A percentile compares a stretch with the other conserved stretches of the same genome.
Conservation (phyloP, 2,113 vertebrate genomes). For the Ammodytes marinus region DNA sequence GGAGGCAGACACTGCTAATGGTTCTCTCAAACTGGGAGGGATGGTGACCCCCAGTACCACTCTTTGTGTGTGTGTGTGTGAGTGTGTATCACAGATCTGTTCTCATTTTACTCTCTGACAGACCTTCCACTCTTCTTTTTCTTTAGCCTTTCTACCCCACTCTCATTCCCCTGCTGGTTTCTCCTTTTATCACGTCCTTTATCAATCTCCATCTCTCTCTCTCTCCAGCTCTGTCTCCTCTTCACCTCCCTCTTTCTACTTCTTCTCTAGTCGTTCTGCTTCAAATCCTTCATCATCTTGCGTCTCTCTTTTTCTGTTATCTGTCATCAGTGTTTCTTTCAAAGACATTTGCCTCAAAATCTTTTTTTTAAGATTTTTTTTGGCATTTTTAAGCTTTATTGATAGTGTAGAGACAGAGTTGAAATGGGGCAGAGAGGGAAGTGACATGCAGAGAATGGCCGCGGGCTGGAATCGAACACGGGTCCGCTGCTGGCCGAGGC, state of each 20-base stretch:
- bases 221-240: neutral
- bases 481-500: no score
- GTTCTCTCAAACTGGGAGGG: slow-evolving; percentile 68
- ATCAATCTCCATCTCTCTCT: slow-evolving; percentile 11
- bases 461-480: no score
- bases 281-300: neutral
- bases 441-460: no score
- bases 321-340: neutral
- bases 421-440: no score
- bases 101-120: slow-evolving; percentile 27
- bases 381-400: slow-evolving; percentile 3
- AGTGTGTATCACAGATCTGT: neutral
- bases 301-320: neutral
- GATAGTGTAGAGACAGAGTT: no score
- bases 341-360: neutral
- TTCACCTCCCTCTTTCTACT: neutral
- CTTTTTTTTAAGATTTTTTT: neutral
- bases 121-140: slow-evolving; percentile 14
- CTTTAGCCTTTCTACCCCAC: neutral
- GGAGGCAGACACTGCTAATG: slow-evolving; percentile 85
- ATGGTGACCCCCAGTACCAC: slow-evolving; percentile 53
- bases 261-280: neutral
- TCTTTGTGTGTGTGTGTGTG: neutral
- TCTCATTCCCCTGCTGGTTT: slow-evolving; percentile 17
- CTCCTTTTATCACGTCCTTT: slow-evolving; percentile 5